Evolutionary conservation across 2,113 vertebrate genomes (phyloP).

Genomic region (Neomonachus schauinslandi): DNA sequence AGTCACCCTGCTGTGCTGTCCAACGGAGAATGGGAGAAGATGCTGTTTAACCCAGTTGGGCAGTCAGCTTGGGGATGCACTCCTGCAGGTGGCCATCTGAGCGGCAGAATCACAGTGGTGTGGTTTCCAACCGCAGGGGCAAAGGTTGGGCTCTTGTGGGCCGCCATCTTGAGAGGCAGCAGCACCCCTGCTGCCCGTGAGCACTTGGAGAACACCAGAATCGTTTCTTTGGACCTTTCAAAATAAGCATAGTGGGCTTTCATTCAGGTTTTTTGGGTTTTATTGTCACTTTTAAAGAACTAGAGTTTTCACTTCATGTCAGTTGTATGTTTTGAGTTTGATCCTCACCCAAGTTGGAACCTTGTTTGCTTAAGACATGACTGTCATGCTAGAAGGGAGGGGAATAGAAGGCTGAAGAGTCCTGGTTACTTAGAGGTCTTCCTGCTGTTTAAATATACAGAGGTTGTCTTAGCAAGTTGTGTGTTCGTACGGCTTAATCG

Average conservation of each 20-base stretch:
- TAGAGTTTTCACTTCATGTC: not conserved
- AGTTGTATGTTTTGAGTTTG: not conserved
- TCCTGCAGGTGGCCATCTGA: accelerated
- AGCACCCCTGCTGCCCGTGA: accelerated
- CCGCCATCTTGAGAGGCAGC: accelerated
- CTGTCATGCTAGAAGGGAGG: accelerated
- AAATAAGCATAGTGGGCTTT: not conserved
- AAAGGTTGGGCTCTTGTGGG: not conserved
- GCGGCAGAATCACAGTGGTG: accelerated
- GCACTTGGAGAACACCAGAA: not conserved
- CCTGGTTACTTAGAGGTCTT: not conserved
- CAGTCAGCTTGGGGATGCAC: not conserved
- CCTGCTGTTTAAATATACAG: not conserved
- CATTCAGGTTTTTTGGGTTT: not conserved
- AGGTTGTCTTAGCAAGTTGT: not conserved
- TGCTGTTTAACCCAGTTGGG: accelerated
- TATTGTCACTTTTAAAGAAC: not conserved
- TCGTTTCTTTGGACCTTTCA: not conserved
- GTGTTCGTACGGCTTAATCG: accelerated
- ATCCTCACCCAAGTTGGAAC: not conserved
- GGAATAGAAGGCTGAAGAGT: not conserved
- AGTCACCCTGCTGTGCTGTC: not conserved
- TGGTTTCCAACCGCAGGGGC: accelerated
- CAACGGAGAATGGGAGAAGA: not conserved
- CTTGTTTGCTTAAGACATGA: not conserved